These are phyloP conservation scores for Porphyrio hochstetteri DNA, from an alignment of 2,113 vertebrate species.

Conservation along the genomic window DNA sequence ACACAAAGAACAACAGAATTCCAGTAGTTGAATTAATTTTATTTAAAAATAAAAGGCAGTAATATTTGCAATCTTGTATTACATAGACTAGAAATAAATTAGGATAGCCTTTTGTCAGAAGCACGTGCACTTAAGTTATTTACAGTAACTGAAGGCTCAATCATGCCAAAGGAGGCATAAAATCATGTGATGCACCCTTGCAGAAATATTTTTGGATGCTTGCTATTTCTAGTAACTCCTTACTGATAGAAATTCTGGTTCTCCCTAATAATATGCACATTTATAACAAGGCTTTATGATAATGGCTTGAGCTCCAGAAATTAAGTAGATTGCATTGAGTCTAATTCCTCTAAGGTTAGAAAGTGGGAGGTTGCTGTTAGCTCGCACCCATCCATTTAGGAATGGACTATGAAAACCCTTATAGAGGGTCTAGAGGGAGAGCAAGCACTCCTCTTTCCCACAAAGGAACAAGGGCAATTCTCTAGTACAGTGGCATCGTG, in stretches of 20 bases:
- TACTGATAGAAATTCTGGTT: not conserved
- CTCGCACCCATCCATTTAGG: not conserved
- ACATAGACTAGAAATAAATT: not conserved
- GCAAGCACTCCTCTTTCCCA: not conserved
- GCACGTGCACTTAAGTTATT: not conserved
- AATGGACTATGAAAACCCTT: not conserved
- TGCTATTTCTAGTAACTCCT: not conserved
- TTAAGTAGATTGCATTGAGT: not conserved
- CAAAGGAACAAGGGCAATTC: not conserved
- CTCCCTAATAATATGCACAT: not conserved
- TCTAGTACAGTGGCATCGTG: not conserved
- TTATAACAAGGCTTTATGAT: not conserved
- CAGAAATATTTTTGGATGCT: not conserved
- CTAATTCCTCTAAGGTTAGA: not conserved
- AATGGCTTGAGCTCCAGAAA: not conserved
- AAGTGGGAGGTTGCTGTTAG: not conserved
- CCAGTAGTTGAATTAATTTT: not conserved
- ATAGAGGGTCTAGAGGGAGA: not conserved
- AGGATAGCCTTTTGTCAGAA: not conserved
- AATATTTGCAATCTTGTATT: not conserved
- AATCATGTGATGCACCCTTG: not conserved
- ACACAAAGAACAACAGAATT: slow-evolving; percentile 5
- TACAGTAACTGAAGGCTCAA: not conserved
- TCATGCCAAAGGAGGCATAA: not conserved
- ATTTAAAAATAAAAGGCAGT: not conserved